Evolutionary conservation across 2,797 vertebrate genomes (phyloP).

Genomic region (Harpagifer antarcticus): DNA sequence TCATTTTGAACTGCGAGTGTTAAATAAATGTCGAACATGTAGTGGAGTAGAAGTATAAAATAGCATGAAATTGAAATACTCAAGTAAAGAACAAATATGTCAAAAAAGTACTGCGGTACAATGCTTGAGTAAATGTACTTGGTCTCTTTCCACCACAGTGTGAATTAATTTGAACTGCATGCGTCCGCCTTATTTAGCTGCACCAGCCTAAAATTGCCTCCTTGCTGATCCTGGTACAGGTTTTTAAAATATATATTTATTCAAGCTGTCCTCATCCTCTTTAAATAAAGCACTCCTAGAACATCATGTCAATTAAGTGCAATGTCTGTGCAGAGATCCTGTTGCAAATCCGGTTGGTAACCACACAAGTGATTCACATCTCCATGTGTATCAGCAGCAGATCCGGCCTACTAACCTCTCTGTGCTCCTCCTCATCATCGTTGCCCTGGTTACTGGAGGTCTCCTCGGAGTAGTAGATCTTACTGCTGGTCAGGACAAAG

Average conservation of each 20-base stretch:
- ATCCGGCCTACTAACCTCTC: slow-evolving; percentile 87
- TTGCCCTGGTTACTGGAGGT: slow-evolving; percentile 94
- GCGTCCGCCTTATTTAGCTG: not conserved
- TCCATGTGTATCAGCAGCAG: not conserved
- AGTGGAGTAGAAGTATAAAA: too few species aligned
- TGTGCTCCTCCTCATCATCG: slow-evolving; percentile 97
- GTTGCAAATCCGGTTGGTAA: not conserved
- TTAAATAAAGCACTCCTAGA: not conserved
- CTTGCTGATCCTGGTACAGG: not conserved
- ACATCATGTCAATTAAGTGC: too few species aligned
- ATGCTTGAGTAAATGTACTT: too few species aligned
- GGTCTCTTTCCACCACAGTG: too few species aligned
- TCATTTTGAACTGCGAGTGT: too few species aligned
- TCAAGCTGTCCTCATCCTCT: not conserved
- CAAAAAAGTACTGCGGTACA: too few species aligned
- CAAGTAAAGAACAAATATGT: too few species aligned
- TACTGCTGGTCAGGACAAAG: slow-evolving; percentile 97
- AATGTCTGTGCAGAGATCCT: not conserved
- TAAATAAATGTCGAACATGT: too few species aligned
- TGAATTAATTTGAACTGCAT: too few species aligned
- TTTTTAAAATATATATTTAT: not conserved
- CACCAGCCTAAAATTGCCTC: not conserved
- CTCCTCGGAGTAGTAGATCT: slow-evolving; percentile 98
- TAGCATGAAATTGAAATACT: too few species aligned
- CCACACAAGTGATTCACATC: not conserved